Conservation (phyloP, 2,797 vertebrate species). For the Melanotaenia maccullochi region DNA sequence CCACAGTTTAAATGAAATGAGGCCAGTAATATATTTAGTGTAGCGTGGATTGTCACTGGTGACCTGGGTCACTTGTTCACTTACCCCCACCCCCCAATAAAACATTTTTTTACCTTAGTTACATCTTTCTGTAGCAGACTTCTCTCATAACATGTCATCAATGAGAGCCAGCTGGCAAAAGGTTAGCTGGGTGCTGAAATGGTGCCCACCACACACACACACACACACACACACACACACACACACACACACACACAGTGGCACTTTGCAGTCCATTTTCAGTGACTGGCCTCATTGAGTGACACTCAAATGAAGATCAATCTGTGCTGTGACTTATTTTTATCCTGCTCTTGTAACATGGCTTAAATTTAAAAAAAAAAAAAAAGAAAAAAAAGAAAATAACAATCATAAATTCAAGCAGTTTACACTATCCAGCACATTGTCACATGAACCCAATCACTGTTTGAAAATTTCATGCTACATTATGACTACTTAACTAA, state of each 20-base stretch:
- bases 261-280: constrained; percentile 61
- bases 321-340: constrained; percentile 10
- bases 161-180: constrained; percentile 63
- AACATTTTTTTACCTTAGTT: too few species aligned
- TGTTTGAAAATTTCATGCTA: too few species aligned
- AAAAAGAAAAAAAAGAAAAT: too few species aligned
- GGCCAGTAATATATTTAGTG: too few species aligned
- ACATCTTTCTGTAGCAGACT: neutral
- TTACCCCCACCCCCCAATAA: too few species aligned
- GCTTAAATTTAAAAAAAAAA: neutral
- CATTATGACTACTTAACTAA: too few species aligned
- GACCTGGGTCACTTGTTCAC: too few species aligned
- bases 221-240: constrained; percentile 5
- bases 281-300: constrained; percentile 15
- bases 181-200: constrained; percentile 17
- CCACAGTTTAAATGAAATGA: too few species aligned
- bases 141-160: constrained; percentile 34
- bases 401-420: too few species aligned
- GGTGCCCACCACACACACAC: constrained; percentile 26
- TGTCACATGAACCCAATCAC: too few species aligned
- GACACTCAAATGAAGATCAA: constrained; percentile 25
- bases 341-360: constrained; percentile 27
- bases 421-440: too few species aligned
- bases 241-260: neutral
- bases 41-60: too few species aligned